Conservation (phyloP, 2,113 vertebrate genomes). For the Crotalus tigris region DNA sequence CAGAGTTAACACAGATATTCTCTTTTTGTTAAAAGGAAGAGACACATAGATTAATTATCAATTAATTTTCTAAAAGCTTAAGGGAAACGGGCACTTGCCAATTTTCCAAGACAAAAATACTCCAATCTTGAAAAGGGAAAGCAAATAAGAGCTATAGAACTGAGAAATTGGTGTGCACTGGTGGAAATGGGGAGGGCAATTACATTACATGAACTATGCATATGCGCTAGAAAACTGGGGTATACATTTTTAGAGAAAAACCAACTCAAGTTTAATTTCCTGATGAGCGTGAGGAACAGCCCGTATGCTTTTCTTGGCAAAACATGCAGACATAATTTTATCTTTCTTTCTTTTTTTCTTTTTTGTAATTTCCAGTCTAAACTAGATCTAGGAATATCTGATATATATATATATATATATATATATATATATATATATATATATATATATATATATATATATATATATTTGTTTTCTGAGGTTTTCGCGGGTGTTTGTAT, state of each 20-base stretch:
- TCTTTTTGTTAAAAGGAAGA: not conserved
- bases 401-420: not conserved
- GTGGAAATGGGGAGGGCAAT: too few relatives aligned
- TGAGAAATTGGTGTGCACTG: not conserved
- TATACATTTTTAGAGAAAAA: not conserved
- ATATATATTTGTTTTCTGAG: too few relatives aligned
- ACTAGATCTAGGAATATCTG: not conserved
- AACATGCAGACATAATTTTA: not conserved
- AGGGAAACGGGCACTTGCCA: not conserved
- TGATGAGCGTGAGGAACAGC: not conserved
- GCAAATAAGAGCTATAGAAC: too few relatives aligned
- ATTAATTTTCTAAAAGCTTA: not conserved
- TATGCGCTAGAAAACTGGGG: not conserved
- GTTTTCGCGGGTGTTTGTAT: too few relatives aligned
- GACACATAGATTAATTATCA: not conserved
- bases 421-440: too few relatives aligned
- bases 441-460: too few relatives aligned
- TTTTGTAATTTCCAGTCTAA: not conserved
- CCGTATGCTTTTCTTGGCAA: not conserved
- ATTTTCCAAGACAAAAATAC: not conserved
- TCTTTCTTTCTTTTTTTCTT: not conserved
- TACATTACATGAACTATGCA: not conserved
- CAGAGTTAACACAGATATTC: not conserved
- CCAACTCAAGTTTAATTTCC: not conserved
- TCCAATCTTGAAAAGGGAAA: too few relatives aligned